Evolutionary conservation across 1,140 invertebrate species (phyloP).

Genomic region (Oscheius sp.): DNA sequence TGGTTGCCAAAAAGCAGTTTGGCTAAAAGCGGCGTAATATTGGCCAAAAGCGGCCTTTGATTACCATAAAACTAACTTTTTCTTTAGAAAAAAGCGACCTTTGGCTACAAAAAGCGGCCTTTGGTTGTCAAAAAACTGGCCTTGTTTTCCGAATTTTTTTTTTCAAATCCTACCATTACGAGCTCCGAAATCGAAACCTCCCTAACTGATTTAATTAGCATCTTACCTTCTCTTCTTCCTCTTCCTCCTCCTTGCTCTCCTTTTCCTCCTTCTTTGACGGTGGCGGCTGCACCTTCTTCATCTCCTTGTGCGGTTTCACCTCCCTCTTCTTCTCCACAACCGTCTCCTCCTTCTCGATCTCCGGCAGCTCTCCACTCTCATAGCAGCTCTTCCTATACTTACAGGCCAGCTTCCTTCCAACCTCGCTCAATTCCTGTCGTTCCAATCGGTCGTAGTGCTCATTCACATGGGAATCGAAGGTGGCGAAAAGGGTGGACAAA

Average conservation of each 20-base stretch:
- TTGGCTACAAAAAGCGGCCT: no score
- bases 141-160: no score
- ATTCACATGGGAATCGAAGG: conserved; percentile 1
- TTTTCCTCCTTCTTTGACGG: background rate
- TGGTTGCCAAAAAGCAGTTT: no score
- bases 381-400: conserved; percentile 47
- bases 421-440: background rate
- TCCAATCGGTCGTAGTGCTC: conserved; percentile 7
- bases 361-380: conserved; percentile 37
- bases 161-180: no score
- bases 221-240: background rate
- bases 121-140: no score
- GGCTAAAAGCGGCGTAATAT: no score
- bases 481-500: conserved; percentile 8
- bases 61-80: no score
- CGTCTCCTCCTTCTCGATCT: conserved; percentile 21
- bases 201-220: no score
- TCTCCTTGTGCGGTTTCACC: conserved; percentile 23
- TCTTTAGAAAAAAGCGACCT: no score
- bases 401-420: conserved; percentile 34
- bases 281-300: background rate
- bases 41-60: no score
- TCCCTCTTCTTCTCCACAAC: conserved; percentile 16
- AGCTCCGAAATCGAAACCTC: no score
- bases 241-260: conserved; percentile 8